A percentile compares a stretch with the other conserved stretches of the same genome.
These are phyloP conservation scores for Brachyalestes nurse DNA, from an alignment of 2,797 vertebrate species.

Conservation along the genomic window DNA sequence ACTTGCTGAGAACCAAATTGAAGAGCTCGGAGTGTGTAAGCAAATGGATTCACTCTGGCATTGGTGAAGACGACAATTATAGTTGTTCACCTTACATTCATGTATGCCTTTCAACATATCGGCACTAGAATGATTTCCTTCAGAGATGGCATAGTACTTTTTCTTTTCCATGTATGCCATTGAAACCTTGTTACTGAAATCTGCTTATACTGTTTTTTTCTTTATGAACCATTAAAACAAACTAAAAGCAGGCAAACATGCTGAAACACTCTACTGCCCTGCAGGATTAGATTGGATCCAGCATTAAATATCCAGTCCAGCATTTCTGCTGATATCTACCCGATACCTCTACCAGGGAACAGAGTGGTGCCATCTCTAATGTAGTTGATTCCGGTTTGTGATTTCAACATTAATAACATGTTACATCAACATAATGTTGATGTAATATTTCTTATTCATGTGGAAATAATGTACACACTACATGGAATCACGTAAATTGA, in stretches of 20 bases:
- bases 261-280: no score
- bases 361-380: background rate
- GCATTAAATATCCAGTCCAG: no score
- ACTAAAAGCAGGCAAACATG: no score
- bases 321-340: no score
- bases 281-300: no score
- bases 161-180: no score
- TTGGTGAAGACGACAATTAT: background rate
- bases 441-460: background rate
- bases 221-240: no score
- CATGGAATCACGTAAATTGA: background rate
- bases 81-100: background rate
- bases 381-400: background rate
- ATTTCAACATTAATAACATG: background rate
- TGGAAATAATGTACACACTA: background rate
- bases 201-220: no score
- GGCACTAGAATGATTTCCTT: no score
- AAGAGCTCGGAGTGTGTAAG: slow-evolving; percentile 16
- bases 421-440: background rate
- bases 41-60: slow-evolving; percentile 22
- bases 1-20: slow-evolving; percentile 40
- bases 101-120: background rate
- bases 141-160: no score
- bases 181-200: no score
- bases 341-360: no score